Evolutionary conservation across 1,140 invertebrate genomes (phyloP).

Genomic region (Drosophila pruinosa): DNA sequence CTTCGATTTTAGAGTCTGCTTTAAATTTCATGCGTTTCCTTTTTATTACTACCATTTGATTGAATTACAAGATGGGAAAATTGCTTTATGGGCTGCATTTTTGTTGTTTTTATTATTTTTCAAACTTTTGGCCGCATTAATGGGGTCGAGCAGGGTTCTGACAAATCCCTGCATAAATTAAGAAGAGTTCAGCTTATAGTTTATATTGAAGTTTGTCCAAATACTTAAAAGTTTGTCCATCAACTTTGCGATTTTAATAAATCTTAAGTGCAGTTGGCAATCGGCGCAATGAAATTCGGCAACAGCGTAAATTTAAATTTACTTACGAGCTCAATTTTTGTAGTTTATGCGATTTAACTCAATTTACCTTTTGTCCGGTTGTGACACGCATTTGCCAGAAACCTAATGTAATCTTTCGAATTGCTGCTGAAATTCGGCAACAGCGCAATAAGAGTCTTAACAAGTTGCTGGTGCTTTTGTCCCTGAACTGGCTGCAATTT

Average conservation of each 20-base stretch:
- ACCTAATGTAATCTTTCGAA: no score
- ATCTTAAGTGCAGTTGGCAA: conserved; percentile 1
- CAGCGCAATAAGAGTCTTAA: conserved; percentile 12
- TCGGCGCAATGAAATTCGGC: not conserved
- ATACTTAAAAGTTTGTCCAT: not conserved
- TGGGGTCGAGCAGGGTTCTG: conserved; percentile 5
- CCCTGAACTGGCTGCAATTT: not conserved
- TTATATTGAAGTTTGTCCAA: not conserved
- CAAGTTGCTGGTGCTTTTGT: not conserved
- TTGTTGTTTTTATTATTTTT: conserved; percentile 23
- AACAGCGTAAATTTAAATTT: no score
- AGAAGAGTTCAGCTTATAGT: conserved; percentile 7
- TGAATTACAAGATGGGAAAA: conserved; percentile 33
- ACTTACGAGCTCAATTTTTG: no score
- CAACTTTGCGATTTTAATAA: not conserved
- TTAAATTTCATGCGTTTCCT: conserved; percentile 30
- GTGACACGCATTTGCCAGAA: no score
- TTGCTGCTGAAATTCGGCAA: conserved; percentile 47
- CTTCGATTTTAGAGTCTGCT: conserved; percentile 5
- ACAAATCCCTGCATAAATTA: conserved; percentile 33
- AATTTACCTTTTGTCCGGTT: no score
- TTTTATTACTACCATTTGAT: conserved; percentile 30
- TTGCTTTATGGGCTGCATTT: conserved; percentile 50
- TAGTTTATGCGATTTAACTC: no score
- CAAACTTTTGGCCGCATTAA: not conserved